Base-by-base conservation (phyloP, 2,888 invertebrate species). In the Imbricaverruca yamaguchii region DNA sequence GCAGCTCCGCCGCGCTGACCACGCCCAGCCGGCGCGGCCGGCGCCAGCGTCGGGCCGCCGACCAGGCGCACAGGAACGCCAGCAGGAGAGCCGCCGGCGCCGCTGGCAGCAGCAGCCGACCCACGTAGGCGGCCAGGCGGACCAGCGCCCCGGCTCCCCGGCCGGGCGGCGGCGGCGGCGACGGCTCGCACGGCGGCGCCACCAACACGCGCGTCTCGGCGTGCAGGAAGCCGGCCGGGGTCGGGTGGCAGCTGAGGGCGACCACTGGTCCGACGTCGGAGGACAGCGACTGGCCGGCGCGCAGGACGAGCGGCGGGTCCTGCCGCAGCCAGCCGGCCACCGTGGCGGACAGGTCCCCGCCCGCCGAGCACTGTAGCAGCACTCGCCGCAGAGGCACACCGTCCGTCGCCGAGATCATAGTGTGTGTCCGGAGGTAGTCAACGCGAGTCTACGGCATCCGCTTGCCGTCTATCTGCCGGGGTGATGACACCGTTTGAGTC, bases 51-150 rank as follows among this genome's bases (percentile, higher is more conserved):
- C 69, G 69, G 6, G 53, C 53, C 69, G 18, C 15, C 69, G 53
- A 8, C 69, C 69, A 74, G 15, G 15, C 25, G 18, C 69, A 74
- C 13, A 74, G 11, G 53, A 74, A 74, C 7, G 69, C 69, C 15
- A 74, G 69, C 69, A 74, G 69, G 53, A 74, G 53, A 39, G 69
- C 53, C 53, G 53, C 25, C 53, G 69, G 69, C 69, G 69, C 69
- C 25, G 53, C 69, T 9, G 69, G 69, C 53, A 74, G 12, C 69
- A 74, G 69, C 53, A 74, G 69, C 7, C 69, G 69, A 8, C n/a
- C 69, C 39, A 74, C 53, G 69, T 25, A 74, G 7, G 13, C 69
- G 18, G 69, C 69, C 53, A 74, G 53, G 11, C 53, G 69, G 53
- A 12, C 53, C 25, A 74, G 18, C 53, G 53, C 53, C 4, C 53